These are phyloP conservation scores for Thereva nobilitata DNA, from an alignment of 2,888 invertebrate genomes.

Conservation along the genomic window DNA sequence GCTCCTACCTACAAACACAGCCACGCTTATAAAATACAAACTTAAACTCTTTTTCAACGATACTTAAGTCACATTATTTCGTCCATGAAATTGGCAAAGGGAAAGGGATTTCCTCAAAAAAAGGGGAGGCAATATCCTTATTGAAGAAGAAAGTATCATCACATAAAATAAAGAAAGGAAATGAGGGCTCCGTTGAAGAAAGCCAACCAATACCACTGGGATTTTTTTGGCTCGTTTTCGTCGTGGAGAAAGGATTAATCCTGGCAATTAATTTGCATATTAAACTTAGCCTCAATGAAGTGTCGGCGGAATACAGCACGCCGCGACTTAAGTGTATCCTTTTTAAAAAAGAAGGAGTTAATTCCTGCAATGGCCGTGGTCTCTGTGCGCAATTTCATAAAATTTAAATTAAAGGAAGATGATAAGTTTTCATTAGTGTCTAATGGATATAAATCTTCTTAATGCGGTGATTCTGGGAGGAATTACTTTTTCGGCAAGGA, in stretches of 20 bases:
- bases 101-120: not conserved
- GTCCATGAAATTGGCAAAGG: too few relatives aligned
- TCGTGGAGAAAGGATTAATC: slow-evolving; percentile 22
- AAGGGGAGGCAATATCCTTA: not conserved
- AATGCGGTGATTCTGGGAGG: too few relatives aligned
- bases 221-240: slow-evolving; percentile 18
- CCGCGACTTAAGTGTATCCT: slow-evolving; percentile 6
- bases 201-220: not conserved
- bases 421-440: slow-evolving; percentile 31
- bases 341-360: slow-evolving; percentile 18
- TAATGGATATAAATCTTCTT: slow-evolving; percentile 32
- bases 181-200: slow-evolving; percentile 11
- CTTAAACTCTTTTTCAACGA: too few relatives aligned
- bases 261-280: slow-evolving; percentile 33
- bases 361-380: slow-evolving; percentile 3
- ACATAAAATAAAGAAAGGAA: slow-evolving; percentile 6
- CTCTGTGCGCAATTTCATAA: slow-evolving; percentile 13
- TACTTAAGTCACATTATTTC: too few relatives aligned
- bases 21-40: too few relatives aligned
- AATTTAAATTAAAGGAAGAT: slow-evolving; percentile 28
- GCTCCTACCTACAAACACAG: too few relatives aligned
- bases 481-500: too few relatives aligned
- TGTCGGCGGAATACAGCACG: not conserved
- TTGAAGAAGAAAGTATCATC: not conserved
- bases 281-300: slow-evolving; percentile 20